These are phyloP conservation scores for Otis tarda DNA, from an alignment of 2,113 vertebrate genomes.

Conservation along the genomic window DNA sequence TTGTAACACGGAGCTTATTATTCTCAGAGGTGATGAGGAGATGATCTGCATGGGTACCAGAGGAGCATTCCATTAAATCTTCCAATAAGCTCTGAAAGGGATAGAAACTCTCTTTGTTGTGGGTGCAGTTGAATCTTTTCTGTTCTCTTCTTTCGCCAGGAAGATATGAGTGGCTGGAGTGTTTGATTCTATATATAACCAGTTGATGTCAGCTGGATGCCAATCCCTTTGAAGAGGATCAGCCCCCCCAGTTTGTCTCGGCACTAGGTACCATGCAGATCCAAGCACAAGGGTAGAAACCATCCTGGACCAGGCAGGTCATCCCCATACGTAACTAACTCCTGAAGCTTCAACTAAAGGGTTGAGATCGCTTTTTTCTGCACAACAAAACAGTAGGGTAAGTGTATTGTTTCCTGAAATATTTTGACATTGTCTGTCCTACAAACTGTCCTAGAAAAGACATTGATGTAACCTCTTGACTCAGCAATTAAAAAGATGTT, in stretches of 20 bases:
- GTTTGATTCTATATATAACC: constrained; percentile 92
- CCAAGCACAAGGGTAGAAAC: constrained; percentile 76
- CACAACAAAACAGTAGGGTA: constrained; percentile 69
- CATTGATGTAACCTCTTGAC: constrained; percentile 14
- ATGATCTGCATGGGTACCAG: not conserved
- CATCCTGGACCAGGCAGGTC: constrained; percentile 71
- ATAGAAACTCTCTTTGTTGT: constrained; percentile 63
- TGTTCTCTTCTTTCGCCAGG: constrained; percentile 75
- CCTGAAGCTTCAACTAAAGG: constrained; percentile 56
- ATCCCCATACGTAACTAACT: constrained; percentile 66
- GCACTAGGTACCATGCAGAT: constrained; percentile 77
- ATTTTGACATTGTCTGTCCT: constrained; percentile 63
- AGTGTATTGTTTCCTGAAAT: constrained; percentile 72
- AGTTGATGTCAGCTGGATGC: constrained; percentile 95
- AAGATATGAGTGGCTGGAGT: constrained; percentile 82
- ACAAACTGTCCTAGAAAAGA: constrained; percentile 19
- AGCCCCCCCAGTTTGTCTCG: constrained; percentile 77
- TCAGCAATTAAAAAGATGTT: constrained; percentile 21
- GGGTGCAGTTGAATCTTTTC: constrained; percentile 52
- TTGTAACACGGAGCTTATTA: not conserved
- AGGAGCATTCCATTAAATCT: not conserved
- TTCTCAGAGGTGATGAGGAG: constrained; percentile 25
- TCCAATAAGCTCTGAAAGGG: constrained; percentile 5
- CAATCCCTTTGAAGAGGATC: constrained; percentile 82
- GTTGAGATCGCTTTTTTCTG: constrained; percentile 50